A percentile compares a stretch with the other conserved stretches of the same genome.
These are phyloP conservation scores for Dendronephthya gigantea DNA, from an alignment of 64 coral and sea anemone genomes.

Conservation along the genomic window DNA sequence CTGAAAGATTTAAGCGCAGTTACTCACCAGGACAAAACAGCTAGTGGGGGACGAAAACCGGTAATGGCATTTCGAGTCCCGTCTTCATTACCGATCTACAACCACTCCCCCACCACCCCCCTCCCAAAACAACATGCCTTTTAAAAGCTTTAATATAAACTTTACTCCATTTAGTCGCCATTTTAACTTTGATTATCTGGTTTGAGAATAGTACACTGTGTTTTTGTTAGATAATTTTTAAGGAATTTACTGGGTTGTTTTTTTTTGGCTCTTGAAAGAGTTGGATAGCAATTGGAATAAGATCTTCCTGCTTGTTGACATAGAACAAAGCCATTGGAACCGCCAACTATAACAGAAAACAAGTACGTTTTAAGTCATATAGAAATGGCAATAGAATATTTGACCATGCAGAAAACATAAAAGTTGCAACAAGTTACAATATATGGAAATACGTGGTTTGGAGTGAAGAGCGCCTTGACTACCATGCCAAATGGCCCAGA, in stretches of 20 bases:
- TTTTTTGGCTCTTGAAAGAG: constrained; percentile 78
- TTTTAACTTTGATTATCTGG: too few relatives aligned
- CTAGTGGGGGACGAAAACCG: neutral
- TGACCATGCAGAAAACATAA: too few relatives aligned
- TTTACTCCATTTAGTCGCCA: too few relatives aligned
- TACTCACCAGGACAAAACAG: neutral
- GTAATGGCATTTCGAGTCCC: too few relatives aligned
- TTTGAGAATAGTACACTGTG: too few relatives aligned
- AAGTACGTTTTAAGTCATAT: neutral
- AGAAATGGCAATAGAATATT: neutral
- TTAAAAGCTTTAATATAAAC: too few relatives aligned
- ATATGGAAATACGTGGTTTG: too few relatives aligned
- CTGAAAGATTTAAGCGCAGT: constrained; percentile 10
- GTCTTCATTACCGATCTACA: too few relatives aligned
- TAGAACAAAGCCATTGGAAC: constrained; percentile 94
- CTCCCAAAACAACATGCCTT: too few relatives aligned
- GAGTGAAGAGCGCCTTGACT: too few relatives aligned
- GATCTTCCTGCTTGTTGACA: constrained; percentile 55
- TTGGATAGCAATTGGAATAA: constrained; percentile 95
- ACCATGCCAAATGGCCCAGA: too few relatives aligned
- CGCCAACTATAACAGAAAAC: constrained; percentile 43
- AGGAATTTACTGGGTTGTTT: constrained; percentile 63
- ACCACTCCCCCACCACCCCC: neutral
- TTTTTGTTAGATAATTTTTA: neutral
- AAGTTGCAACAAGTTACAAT: too few relatives aligned